Conservation (phyloP, 2,113 vertebrate genomes). For the Anthoscopus minutus region DNA sequence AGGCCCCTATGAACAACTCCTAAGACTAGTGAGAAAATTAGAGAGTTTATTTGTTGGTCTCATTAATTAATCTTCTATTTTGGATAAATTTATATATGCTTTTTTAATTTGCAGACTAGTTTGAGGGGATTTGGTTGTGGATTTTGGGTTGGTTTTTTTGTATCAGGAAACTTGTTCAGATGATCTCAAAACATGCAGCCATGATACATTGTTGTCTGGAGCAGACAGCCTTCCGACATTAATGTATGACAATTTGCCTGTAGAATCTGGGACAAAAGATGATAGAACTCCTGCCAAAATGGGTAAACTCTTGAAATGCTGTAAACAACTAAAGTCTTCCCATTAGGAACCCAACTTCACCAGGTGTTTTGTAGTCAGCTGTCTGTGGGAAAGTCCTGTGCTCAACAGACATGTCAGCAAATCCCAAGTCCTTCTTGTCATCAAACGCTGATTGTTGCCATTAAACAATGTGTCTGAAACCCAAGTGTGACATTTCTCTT, state of each 20-base stretch:
- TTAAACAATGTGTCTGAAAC: not conserved
- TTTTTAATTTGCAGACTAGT: not conserved
- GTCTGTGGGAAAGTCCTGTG: not conserved
- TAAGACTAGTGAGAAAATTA: not conserved
- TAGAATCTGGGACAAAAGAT: not conserved
- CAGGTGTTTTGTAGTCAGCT: not conserved
- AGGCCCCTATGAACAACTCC: not conserved
- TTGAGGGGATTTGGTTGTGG: not conserved
- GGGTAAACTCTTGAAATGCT: not conserved
- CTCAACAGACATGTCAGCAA: not conserved
- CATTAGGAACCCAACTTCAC: not conserved
- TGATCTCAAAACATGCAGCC: not conserved
- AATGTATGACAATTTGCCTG: not conserved
- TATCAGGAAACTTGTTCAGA: not conserved
- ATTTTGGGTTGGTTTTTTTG: rapidly evolving
- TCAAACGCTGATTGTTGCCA: not conserved
- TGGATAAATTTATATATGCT: not conserved
- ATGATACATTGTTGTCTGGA: not conserved
- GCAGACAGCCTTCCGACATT: not conserved
- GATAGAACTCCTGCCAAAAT: not conserved
- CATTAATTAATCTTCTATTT: not conserved
- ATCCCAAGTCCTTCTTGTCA: not conserved
- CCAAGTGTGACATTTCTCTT: not conserved
- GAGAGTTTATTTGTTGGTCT: not conserved
- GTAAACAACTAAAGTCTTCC: not conserved